Base-by-base conservation (phyloP, 2,113 vertebrate genomes). In the Mellivora capensis region DNA sequence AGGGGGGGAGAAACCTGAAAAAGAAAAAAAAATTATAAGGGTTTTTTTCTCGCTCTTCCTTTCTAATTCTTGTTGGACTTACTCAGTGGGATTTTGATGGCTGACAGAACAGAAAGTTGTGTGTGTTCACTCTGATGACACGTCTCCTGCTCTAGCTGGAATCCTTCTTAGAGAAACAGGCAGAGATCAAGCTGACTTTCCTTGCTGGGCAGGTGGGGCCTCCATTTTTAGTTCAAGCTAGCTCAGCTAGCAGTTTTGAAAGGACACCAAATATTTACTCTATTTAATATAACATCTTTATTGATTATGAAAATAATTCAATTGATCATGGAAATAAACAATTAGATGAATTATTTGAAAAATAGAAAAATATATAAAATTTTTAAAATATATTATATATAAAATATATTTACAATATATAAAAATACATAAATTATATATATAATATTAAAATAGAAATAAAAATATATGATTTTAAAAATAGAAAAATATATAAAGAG, bases 31-130 rank as follows among this genome's bases (percentile, higher is more conserved):
- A 61, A 77, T 62, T 87, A 64, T 9, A 44, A 39, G 23, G 5
- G 1, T 92, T 44, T 64, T 52, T 93, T 44, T 8, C 42, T 44
- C 44, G 29, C 8, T 72, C 37, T 54, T 44, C 44, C 1, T 17
- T 95, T 97, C 93, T 89, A 69, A 57, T 83, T 93, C 87, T 89
- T 72, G 47, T 67, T 25, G 2, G 34, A 39, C n/a, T 42, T 25
- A 71, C n/a, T 54, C 23, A 59, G 18, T 42, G 80, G 47, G 37
- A 59, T 95, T 86, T n/a, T 83, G 94, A 89, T 18, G 2, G 62
- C 6, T 67, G 71, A 20, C 49, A 71, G 34, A 77, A 59, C 4
- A 23, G 1, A 25, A 69, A n/a, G 29, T 31, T 23, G 47, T 0
- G 0, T 9, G 14, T 14, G 6, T 34, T 81, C 47, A 34, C n/a